Percentiles rank a stretch among this genome's conserved stretches.
These are phyloP conservation scores for Crocodylus rhombifer DNA, from an alignment of 2,797 vertebrate species.

Conservation along the genomic window DNA sequence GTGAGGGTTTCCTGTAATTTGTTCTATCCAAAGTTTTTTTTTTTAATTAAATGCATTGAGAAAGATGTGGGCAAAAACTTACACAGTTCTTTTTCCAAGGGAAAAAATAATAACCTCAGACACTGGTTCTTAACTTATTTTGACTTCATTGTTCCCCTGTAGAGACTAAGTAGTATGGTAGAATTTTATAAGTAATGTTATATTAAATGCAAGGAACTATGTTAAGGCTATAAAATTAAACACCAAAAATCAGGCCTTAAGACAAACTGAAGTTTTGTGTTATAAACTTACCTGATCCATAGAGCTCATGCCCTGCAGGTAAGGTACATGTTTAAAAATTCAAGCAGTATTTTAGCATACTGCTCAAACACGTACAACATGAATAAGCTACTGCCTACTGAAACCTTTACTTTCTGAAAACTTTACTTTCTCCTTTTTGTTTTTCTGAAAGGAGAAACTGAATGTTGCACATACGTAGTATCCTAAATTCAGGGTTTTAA, in stretches of 20 bases:
- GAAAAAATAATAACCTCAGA: conserved; percentile 51
- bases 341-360: background rate
- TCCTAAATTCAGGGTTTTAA: background rate
- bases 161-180: conserved; percentile 65
- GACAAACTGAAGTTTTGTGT: conserved; percentile 60
- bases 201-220: conserved; percentile 54
- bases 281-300: conserved; percentile 69
- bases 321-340: conserved; percentile 16
- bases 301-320: conserved; percentile 45
- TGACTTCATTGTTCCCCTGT: conserved; percentile 54
- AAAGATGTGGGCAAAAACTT: conserved; percentile 22
- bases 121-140: conserved; percentile 50
- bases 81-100: conserved; percentile 33
- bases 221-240: conserved; percentile 67
- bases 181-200: conserved; percentile 67
- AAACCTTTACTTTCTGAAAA: background rate
- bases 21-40: conserved; percentile 7
- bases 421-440: conserved; percentile 27
- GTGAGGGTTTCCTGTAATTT: background rate
- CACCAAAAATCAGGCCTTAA: conserved; percentile 66
- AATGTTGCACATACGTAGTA: background rate
- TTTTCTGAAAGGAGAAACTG: background rate
- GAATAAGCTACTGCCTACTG: conserved; percentile 6
- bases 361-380: background rate
- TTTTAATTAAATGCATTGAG: conserved; percentile 43